phyloP scores from a whole-genome alignment of 2,113 vertebrate species.

The Sapajus apella region DNA sequence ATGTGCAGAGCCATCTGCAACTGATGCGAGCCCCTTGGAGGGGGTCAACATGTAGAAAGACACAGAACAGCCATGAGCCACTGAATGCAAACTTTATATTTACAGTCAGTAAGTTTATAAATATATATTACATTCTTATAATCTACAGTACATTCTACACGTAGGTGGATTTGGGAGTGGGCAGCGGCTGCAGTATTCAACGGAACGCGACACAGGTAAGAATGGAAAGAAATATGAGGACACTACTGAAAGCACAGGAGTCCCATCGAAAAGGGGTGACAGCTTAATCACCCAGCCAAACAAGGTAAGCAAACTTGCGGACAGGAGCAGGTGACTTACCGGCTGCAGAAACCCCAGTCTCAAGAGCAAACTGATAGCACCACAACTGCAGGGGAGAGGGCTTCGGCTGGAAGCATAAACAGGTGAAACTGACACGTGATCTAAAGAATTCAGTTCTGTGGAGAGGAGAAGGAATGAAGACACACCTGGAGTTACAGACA shows the following conservation, averaged over 20 bases:
- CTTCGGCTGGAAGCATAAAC: not conserved
- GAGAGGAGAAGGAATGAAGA: fast-evolving
- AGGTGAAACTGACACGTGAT: not conserved
- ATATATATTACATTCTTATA: conserved; percentile 86
- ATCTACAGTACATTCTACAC: conserved; percentile 79
- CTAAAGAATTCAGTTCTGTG: not conserved
- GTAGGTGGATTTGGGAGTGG: conserved; percentile 57
- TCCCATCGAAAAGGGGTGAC: conserved; percentile 5
- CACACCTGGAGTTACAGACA: not conserved
- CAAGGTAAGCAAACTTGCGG: not conserved
- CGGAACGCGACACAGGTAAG: not conserved
- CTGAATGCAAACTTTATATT: conserved; percentile 83
- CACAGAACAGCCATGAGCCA: conserved; percentile 62
- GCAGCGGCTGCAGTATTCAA: not conserved
- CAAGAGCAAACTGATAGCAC: conserved; percentile 19
- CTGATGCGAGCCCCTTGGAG: fast-evolving
- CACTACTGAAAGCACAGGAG: conserved; percentile 20
- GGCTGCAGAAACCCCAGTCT: conserved; percentile 11
- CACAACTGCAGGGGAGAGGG: conserved; percentile 40
- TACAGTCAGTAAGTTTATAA: conserved; percentile 83
- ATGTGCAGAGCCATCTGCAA: not conserved
- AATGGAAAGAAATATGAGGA: conserved; percentile 28
- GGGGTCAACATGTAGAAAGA: not conserved
- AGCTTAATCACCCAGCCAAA: not conserved
- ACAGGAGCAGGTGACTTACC: not conserved